Conservation (phyloP, 2,113 vertebrate genomes). For the Illadopsis cleaveri region DNA sequence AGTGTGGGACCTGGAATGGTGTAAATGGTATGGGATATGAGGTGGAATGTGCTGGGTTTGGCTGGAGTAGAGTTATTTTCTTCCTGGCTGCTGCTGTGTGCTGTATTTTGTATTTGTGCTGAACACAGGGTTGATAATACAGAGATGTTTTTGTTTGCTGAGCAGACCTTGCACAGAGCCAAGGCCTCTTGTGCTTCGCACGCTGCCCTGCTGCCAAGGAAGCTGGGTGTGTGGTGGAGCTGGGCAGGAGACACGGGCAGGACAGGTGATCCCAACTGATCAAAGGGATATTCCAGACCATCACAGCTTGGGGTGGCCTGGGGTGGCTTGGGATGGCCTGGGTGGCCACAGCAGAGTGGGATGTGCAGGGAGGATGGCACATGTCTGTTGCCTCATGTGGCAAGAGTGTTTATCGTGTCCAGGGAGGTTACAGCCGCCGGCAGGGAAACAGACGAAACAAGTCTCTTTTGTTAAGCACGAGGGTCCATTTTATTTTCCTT, state of each 20-base stretch:
- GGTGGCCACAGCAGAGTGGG: not conserved
- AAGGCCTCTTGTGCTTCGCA: not conserved
- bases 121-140: not conserved
- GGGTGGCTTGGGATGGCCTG: not conserved
- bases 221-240: not conserved
- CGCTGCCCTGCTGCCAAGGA: not conserved
- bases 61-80: not conserved
- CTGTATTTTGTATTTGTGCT: not conserved
- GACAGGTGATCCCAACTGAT: not conserved
- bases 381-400: too few species aligned
- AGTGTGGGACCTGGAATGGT: not conserved
- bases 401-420: too few species aligned
- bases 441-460: too few species aligned
- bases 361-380: fast-evolving
- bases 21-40: not conserved
- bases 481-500: too few species aligned
- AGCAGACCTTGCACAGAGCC: not conserved
- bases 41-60: not conserved
- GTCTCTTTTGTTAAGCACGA: too few species aligned
- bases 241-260: not conserved
- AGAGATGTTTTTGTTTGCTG: not conserved
- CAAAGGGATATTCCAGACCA: not conserved
- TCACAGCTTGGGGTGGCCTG: not conserved
- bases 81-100: not conserved
- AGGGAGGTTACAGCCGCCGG: too few species aligned